A percentile compares a stretch with the other conserved stretches of the same genome.
Conservation (phyloP, 1,140 invertebrate genomes). For the Diachasmimorpha longicaudata region DNA sequence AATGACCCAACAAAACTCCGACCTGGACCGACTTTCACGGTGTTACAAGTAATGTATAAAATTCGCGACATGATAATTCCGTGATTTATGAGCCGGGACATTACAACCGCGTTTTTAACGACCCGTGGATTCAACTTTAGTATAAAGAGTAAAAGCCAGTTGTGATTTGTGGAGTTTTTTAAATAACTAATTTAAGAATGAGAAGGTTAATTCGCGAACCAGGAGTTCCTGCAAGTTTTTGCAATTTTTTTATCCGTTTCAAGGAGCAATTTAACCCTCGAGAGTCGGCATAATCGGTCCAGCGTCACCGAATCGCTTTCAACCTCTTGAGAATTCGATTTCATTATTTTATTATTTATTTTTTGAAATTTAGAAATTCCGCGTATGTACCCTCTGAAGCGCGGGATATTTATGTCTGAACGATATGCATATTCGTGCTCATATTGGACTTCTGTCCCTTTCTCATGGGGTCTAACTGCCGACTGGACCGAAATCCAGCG, state of each 20-base stretch:
- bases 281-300: no score
- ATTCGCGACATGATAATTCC: constrained; percentile 41
- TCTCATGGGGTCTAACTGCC: constrained; percentile 28
- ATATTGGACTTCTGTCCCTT: constrained; percentile 27
- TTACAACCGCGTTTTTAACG: not conserved
- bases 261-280: no score
- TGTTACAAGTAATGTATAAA: constrained; percentile 29
- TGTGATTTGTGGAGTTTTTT: not conserved
- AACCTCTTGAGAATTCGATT: not conserved
- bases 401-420: constrained; percentile 38
- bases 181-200: no score
- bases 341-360: no score
- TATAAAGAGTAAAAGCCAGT: not conserved
- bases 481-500: not conserved
- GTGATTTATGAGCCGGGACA: constrained; percentile 33
- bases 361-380: no score
- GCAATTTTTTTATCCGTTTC: not conserved
- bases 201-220: not conserved
- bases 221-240: not conserved
- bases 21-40: constrained; percentile 35
- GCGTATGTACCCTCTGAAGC: constrained; percentile 42
- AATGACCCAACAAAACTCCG: not conserved
- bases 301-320: no score
- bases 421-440: constrained; percentile 48
- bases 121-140: not conserved